Percentiles rank a stretch among this genome's conserved stretches.
These are phyloP conservation scores for Mimachlamys varia DNA, from an alignment of 2,888 invertebrate species.

Conservation along the genomic window DNA sequence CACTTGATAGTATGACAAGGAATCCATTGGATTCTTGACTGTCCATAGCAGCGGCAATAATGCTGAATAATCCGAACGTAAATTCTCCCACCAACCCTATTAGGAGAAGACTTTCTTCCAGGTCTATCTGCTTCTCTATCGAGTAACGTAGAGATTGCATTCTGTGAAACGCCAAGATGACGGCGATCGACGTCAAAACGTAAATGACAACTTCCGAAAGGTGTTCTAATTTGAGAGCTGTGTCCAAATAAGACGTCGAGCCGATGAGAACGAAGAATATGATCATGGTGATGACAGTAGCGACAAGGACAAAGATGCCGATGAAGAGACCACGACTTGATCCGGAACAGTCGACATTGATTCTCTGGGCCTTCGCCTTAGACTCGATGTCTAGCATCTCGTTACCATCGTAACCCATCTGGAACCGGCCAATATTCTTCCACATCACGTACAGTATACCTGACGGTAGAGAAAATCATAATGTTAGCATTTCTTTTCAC, in stretches of 20 bases:
- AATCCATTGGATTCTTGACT: constrained; percentile 90
- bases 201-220: constrained; percentile 94
- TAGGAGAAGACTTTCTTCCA: constrained; percentile 86
- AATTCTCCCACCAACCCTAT: constrained; percentile 96
- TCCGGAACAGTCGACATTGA: constrained; percentile 88
- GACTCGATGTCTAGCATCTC: constrained; percentile 49
- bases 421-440: constrained; percentile 87
- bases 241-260: constrained; percentile 89
- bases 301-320: constrained; percentile 86
- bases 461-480: constrained; percentile 53
- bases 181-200: constrained; percentile 92
- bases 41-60: constrained; percentile 94
- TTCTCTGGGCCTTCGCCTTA: constrained; percentile 55
- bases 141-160: constrained; percentile 85
- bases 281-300: constrained; percentile 87
- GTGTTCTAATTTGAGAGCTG: constrained; percentile 94
- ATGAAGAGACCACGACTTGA: constrained; percentile 94
- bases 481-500: no score
- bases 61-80: constrained; percentile 95
- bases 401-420: constrained; percentile 43
- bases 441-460: constrained; percentile 97
- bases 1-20: constrained; percentile 94
- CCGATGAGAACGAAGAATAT: constrained; percentile 95
- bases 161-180: constrained; percentile 91
- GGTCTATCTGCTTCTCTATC: constrained; percentile 52